A percentile compares a stretch with the other conserved stretches of the same genome.
Conservation (phyloP, 35 echinoderm and acorn worm species). For the Ptychodera flava region DNA sequence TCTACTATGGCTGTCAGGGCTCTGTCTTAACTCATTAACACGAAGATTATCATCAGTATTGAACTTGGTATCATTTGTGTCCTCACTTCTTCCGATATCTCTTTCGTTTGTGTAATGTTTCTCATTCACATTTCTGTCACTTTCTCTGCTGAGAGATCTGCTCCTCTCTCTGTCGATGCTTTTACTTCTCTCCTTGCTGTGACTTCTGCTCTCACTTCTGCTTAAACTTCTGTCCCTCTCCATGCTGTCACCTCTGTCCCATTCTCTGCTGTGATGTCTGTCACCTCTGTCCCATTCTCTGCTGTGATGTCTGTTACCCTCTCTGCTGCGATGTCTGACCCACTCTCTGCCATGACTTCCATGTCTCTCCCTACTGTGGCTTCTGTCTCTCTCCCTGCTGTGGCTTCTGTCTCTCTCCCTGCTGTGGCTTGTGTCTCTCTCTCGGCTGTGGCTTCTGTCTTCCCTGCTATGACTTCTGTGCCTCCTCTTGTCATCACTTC, state of each 20-base stretch:
- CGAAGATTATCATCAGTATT: too few relatives aligned
- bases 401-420: background rate
- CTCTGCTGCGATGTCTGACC: background rate
- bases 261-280: background rate
- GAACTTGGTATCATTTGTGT: too few relatives aligned
- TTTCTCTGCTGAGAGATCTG: background rate
- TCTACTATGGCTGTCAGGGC: background rate
- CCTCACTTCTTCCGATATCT: background rate
- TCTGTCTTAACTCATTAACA: too few relatives aligned
- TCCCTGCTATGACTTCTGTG: conserved; percentile 18
- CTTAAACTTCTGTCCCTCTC: background rate
- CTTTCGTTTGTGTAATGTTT: background rate
- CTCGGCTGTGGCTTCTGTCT: background rate
- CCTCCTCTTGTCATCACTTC: background rate
- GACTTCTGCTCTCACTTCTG: background rate
- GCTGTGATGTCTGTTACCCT: background rate
- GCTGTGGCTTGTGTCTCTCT: conserved; percentile 25
- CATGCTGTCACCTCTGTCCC: background rate
- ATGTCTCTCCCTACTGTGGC: conserved; percentile 1
- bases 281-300: background rate
- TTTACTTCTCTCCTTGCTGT: background rate
- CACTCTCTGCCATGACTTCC: conserved; percentile 7
- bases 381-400: background rate
- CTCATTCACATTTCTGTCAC: background rate
- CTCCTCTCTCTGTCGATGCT: background rate